Evolutionary conservation across 2,113 vertebrate genomes (phyloP).

Genomic region (Muscicapa adusta): DNA sequence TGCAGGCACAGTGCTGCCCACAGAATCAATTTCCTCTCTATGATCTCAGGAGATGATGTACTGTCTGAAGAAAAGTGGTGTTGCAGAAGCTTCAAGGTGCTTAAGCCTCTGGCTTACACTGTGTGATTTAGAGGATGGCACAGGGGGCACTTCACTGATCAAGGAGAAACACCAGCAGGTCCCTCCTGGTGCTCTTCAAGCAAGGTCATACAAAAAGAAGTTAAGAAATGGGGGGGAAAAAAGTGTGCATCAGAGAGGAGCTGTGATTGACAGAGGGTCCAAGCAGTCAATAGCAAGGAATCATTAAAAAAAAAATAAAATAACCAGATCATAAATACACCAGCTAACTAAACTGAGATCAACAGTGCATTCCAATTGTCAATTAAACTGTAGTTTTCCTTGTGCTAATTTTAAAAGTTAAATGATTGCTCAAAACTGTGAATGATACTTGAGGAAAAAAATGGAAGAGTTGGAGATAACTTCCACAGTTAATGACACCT

Average conservation of each 20-base stretch:
- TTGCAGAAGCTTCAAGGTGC: conserved; percentile 3
- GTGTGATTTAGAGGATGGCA: neutral
- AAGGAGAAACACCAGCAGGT: neutral
- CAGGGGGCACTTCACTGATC: neutral
- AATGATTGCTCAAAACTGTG: neutral
- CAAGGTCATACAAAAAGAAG: neutral
- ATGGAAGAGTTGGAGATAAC: neutral
- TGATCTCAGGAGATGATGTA: neutral
- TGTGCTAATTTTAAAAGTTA: neutral
- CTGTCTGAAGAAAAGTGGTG: conserved; percentile 42
- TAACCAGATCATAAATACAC: neutral
- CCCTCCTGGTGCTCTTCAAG: neutral
- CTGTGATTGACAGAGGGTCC: neutral
- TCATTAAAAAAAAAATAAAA: neutral
- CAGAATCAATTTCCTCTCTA: neutral
- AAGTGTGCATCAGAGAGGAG: neutral
- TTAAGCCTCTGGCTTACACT: neutral
- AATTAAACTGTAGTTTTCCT: neutral
- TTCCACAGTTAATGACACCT: neutral
- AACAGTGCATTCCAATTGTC: neutral
- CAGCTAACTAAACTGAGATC: neutral
- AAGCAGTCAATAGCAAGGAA: neutral
- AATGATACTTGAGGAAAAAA: neutral
- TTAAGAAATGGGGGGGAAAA: neutral
- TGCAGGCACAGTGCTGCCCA: neutral